Conservation (phyloP, 2,113 vertebrate genomes). For the Heterochromis multidens region DNA sequence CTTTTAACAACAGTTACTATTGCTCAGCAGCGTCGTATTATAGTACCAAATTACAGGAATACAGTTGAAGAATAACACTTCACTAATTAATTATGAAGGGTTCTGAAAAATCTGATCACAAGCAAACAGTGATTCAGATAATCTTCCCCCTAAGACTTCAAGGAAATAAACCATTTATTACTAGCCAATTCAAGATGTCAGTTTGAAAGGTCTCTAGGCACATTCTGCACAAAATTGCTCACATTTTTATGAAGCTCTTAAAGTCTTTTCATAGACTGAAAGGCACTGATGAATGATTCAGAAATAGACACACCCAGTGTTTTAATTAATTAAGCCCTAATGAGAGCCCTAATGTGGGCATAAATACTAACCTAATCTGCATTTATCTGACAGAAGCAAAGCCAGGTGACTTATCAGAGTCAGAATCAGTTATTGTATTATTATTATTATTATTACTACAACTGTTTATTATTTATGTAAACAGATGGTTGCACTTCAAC, state of each 20-base stretch:
- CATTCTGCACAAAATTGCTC: background rate
- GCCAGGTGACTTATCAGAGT: background rate
- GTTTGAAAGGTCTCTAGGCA: background rate
- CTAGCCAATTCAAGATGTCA: background rate
- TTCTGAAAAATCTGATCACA: too few relatives aligned
- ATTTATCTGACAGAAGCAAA: background rate
- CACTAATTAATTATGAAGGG: background rate
- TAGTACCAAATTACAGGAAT: background rate
- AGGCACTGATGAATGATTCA: background rate
- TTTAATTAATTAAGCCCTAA: slow-evolving; percentile 13
- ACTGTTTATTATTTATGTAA: too few relatives aligned
- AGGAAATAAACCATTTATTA: background rate
- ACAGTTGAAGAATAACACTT: background rate
- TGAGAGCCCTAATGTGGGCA: background rate
- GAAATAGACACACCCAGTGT: background rate
- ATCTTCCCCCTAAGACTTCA: background rate
- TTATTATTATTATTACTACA: too few relatives aligned
- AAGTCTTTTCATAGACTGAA: background rate
- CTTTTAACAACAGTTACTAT: background rate
- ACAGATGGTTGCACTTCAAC: background rate
- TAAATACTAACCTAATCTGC: background rate
- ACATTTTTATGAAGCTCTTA: background rate
- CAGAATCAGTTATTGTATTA: too few relatives aligned
- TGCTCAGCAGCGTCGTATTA: background rate
- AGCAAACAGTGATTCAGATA: background rate